These are phyloP conservation scores for Odontophorus gujanensis DNA, from an alignment of 2,113 vertebrate genomes.

Conservation along the genomic window DNA sequence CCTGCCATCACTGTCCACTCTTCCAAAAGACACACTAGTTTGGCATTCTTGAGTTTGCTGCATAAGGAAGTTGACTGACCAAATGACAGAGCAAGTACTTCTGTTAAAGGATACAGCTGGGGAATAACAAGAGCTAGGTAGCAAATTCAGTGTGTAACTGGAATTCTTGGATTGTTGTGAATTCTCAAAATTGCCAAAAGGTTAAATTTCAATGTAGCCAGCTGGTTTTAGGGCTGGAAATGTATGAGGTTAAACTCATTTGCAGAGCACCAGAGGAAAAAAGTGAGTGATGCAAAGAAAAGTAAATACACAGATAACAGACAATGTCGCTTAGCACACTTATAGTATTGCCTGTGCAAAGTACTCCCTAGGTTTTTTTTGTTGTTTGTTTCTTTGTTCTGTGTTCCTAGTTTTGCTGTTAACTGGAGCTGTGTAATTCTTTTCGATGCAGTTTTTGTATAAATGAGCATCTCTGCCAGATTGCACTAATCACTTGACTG, in stretches of 20 bases:
- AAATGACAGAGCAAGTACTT: neutral
- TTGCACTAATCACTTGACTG: neutral
- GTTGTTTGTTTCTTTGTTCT: neutral
- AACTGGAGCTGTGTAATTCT: neutral
- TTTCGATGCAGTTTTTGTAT: neutral
- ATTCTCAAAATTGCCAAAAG: neutral
- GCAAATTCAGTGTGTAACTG: neutral
- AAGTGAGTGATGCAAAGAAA: neutral
- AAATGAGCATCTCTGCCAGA: neutral
- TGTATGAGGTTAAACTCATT: neutral
- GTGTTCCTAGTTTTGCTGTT: neutral
- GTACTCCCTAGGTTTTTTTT: neutral
- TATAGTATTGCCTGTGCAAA: neutral
- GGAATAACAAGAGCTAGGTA: neutral
- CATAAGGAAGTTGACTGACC: neutral
- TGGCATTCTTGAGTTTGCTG: neutral
- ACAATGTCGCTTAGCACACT: neutral
- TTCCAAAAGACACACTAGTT: neutral
- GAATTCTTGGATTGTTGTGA: neutral
- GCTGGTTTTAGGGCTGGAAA: neutral
- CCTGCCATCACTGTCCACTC: neutral
- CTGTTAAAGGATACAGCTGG: neutral
- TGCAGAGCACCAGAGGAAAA: neutral
- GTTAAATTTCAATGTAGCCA: neutral
- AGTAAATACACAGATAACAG: neutral